Conservation (phyloP, 23 tunicate species). For the Clavelina lepadiformis region DNA sequence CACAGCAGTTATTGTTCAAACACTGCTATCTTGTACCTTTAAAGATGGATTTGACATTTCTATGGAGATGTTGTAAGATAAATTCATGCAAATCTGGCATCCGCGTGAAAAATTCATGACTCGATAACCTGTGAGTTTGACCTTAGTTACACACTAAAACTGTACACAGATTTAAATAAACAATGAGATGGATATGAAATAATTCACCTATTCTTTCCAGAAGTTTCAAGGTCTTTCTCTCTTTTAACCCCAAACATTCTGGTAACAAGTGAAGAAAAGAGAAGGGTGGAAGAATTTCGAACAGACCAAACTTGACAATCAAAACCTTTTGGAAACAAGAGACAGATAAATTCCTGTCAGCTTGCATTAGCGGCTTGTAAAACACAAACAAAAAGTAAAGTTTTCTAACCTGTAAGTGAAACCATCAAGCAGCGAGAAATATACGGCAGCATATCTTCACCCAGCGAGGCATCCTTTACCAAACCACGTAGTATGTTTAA, state of each 20-base stretch:
- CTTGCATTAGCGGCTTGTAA: no score
- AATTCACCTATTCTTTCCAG: conserved; percentile 60
- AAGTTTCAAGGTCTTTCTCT: conserved; percentile 47
- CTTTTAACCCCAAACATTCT: conserved; percentile 71
- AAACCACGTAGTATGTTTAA: conserved; percentile 59
- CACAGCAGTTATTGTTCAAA: no score
- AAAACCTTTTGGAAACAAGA: conserved; percentile 49
- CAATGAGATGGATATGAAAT: background rate
- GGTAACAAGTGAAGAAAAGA: conserved; percentile 66
- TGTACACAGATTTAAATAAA: no score
- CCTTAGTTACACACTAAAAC: no score
- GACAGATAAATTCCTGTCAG: no score
- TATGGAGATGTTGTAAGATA: conserved; percentile 20
- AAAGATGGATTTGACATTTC: no score
- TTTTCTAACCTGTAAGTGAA: conserved; percentile 41
- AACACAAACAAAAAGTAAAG: no score
- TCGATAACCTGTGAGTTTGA: conserved; percentile 71
- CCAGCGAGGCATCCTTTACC: conserved; percentile 69
- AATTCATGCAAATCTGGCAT: conserved; percentile 54
- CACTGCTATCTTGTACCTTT: no score
- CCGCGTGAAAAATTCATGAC: conserved; percentile 61
- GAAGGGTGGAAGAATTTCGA: conserved; percentile 79
- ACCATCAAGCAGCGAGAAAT: conserved; percentile 39
- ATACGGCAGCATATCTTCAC: conserved; percentile 62
- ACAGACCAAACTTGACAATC: conserved; percentile 50